Percentiles rank a stretch among this genome's conserved stretches.
Conservation (phyloP, 2,797 vertebrate species). For the Platyrinchus mystaceus region DNA sequence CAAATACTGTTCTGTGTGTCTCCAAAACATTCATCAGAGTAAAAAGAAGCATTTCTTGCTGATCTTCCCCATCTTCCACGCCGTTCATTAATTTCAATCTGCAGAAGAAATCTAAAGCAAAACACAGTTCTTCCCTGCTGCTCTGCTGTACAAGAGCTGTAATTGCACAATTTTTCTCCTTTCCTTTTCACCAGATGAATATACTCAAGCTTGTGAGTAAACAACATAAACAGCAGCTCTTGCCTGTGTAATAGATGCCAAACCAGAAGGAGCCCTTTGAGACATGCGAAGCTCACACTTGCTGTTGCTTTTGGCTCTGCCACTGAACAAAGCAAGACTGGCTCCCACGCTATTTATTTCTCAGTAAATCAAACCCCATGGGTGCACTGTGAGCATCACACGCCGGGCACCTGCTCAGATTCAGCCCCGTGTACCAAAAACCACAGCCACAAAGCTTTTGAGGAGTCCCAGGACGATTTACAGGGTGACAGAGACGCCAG, state of each 20-base stretch:
- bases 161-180: accelerated
- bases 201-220: not conserved
- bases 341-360: not conserved
- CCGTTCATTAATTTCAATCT: not conserved
- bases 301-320: not conserved
- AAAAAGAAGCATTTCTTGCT: not conserved
- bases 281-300: not conserved
- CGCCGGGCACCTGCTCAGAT: not conserved
- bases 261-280: not conserved
- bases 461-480: not conserved
- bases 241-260: not conserved
- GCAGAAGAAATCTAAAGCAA: not conserved
- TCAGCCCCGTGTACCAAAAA: not conserved
- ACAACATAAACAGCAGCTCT: not conserved
- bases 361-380: not conserved
- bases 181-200: not conserved
- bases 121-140: not conserved
- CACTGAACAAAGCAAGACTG: not conserved
- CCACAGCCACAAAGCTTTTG: not conserved
- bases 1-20: not conserved
- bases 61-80: not conserved
- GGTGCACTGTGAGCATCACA: not conserved
- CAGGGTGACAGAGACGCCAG: not conserved
- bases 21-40: not conserved
- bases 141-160: not conserved